phyloP scores from a whole-genome alignment of 2,888 invertebrate species.

The Hyalella azteca region DNA sequence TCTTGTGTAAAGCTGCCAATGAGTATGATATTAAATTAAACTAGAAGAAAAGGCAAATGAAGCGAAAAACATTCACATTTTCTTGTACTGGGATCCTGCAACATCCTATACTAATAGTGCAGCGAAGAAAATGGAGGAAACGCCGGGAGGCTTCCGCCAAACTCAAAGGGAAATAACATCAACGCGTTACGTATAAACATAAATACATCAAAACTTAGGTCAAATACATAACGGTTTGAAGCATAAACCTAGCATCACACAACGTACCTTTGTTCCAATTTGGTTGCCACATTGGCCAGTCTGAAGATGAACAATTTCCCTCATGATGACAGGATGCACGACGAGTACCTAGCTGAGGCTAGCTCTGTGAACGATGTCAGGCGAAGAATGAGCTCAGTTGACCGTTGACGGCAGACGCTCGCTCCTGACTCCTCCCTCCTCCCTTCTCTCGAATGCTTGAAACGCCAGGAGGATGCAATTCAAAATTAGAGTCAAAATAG shows the following conservation, averaged over 20 bases:
- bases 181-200: not conserved
- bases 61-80: no score
- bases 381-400: not conserved
- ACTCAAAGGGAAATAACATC: not conserved
- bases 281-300: conserved; percentile 58
- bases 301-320: conserved; percentile 57
- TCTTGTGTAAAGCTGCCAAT: no score
- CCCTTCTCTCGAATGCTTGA: not conserved
- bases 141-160: not conserved
- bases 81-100: no score
- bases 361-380: not conserved
- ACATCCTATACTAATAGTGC: not conserved
- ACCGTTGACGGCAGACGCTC: not conserved
- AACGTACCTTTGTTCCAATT: conserved; percentile 56
- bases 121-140: not conserved
- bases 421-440: not conserved
- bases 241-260: no score
- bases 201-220: not conserved
- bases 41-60: no score
- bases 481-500: not conserved
- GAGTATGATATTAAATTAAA: no score
- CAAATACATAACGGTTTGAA: no score
- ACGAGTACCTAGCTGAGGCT: not conserved
- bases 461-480: not conserved
- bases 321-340: conserved; percentile 41